Evolutionary conservation across 2,113 vertebrate species (phyloP).

Genomic region (Monopterus albus): DNA sequence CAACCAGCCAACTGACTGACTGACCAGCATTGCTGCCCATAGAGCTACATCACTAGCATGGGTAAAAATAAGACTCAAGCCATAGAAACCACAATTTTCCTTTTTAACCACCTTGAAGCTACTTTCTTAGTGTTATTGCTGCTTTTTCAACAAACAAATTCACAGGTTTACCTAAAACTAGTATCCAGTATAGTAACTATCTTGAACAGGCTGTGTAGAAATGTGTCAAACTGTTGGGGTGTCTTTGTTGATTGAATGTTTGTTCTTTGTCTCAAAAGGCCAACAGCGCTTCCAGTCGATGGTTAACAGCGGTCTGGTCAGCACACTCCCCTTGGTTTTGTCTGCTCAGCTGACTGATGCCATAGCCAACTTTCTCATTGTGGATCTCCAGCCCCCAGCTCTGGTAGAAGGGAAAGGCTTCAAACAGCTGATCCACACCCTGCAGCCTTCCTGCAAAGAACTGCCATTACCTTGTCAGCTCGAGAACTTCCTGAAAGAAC

Average conservation of each 20-base stretch:
- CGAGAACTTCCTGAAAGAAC: conserved; percentile 63
- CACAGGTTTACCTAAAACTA: no score
- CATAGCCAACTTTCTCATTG: conserved; percentile 78
- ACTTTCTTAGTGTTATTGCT: no score
- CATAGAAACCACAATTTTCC: no score
- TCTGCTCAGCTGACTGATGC: conserved; percentile 66
- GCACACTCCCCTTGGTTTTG: not conserved
- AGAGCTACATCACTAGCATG: no score
- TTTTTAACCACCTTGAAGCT: no score
- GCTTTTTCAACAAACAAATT: no score
- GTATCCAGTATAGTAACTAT: no score
- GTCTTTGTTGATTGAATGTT: not conserved
- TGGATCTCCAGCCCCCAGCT: conserved; percentile 76
- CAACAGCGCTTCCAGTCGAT: conserved; percentile 30
- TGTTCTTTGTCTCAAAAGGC: conserved; percentile 12
- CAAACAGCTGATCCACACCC: conserved; percentile 69
- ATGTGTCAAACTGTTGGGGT: not conserved
- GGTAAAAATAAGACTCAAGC: no score
- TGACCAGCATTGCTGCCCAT: no score
- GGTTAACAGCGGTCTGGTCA: conserved; percentile 3
- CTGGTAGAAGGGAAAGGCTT: conserved; percentile 81
- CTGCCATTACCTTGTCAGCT: conserved; percentile 68
- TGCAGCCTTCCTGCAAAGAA: conserved; percentile 75
- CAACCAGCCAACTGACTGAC: no score
- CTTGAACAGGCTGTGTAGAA: not conserved